A percentile compares a stretch with the other conserved stretches of the same genome.
Conservation (phyloP, 2,888 invertebrate genomes). For the Endotricha flammealis region DNA sequence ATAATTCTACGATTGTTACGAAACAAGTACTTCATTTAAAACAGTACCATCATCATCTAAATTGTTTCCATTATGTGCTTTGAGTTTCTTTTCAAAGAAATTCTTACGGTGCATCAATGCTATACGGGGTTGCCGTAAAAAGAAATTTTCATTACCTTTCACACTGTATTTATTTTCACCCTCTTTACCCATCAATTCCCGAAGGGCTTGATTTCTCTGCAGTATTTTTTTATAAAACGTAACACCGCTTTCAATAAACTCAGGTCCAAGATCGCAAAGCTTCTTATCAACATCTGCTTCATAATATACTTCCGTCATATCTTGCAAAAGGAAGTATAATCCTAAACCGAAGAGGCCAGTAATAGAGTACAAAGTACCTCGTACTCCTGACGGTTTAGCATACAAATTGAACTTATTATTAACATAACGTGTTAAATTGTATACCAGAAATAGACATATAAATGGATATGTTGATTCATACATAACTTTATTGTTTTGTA, state of each 20-base stretch:
- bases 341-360: slow-evolving; percentile 77
- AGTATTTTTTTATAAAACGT: slow-evolving; percentile 86
- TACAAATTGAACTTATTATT: slow-evolving; percentile 78
- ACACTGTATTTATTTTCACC: slow-evolving; percentile 81
- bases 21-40: no score
- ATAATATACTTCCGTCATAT: slow-evolving; percentile 79
- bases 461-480: slow-evolving; percentile 76
- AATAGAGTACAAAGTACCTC: slow-evolving; percentile 71
- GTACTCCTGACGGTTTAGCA: slow-evolving; percentile 63
- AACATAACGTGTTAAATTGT: slow-evolving; percentile 66
- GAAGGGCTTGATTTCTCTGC: slow-evolving; percentile 84
- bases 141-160: slow-evolving; percentile 83
- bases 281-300: slow-evolving; percentile 81
- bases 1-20: no score
- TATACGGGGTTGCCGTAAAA: slow-evolving; percentile 80
- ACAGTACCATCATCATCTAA: neutral
- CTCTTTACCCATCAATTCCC: slow-evolving; percentile 80
- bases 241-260: slow-evolving; percentile 84
- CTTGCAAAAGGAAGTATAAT: slow-evolving; percentile 81
- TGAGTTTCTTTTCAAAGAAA: slow-evolving; percentile 78
- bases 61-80: slow-evolving; percentile 21
- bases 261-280: slow-evolving; percentile 77
- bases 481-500: slow-evolving; percentile 77
- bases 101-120: slow-evolving; percentile 82
- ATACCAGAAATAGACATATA: slow-evolving; percentile 64